These are phyloP conservation scores for Chymomyza amoena DNA, from an alignment of 2,888 invertebrate genomes.

Conservation along the genomic window DNA sequence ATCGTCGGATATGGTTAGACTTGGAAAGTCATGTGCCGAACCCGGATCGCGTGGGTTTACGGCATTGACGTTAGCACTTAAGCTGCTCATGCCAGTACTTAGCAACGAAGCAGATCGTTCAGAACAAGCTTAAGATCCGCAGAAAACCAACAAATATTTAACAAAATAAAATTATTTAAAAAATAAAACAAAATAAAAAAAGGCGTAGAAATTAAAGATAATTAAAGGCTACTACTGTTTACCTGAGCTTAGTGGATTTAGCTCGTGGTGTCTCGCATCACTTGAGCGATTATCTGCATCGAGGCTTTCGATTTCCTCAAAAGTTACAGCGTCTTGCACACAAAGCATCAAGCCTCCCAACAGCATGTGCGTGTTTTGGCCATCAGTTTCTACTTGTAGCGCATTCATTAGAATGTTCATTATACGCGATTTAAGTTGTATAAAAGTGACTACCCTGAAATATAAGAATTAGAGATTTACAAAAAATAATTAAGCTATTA, in stretches of 20 bases:
- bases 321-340: slow-evolving; percentile 88
- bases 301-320: slow-evolving; percentile 85
- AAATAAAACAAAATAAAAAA: slow-evolving; percentile 31
- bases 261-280: slow-evolving; percentile 73
- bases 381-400: slow-evolving; percentile 90
- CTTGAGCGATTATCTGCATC: slow-evolving; percentile 80
- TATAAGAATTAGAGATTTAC: slow-evolving; percentile 1
- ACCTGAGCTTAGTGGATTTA: slow-evolving; percentile 86
- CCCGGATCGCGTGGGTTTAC: slow-evolving; percentile 73
- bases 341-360: slow-evolving; percentile 88
- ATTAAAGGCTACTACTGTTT: slow-evolving; percentile 31
- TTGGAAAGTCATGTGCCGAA: slow-evolving; percentile 79
- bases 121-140: slow-evolving; percentile 74
- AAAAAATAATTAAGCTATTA: slow-evolving; percentile 62
- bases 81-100: slow-evolving; percentile 77
- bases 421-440: slow-evolving; percentile 86
- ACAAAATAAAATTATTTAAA: slow-evolving; percentile 22
- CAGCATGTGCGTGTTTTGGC: slow-evolving; percentile 92
- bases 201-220: slow-evolving; percentile 9
- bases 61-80: slow-evolving; percentile 75
- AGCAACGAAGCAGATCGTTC: slow-evolving; percentile 78
- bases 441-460: slow-evolving; percentile 81
- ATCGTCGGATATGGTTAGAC: slow-evolving; percentile 79
- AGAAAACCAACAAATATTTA: slow-evolving; percentile 31
- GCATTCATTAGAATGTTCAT: slow-evolving; percentile 91